phyloP scores from a whole-genome alignment of 2,888 invertebrate species.

The Andrena fulva region DNA sequence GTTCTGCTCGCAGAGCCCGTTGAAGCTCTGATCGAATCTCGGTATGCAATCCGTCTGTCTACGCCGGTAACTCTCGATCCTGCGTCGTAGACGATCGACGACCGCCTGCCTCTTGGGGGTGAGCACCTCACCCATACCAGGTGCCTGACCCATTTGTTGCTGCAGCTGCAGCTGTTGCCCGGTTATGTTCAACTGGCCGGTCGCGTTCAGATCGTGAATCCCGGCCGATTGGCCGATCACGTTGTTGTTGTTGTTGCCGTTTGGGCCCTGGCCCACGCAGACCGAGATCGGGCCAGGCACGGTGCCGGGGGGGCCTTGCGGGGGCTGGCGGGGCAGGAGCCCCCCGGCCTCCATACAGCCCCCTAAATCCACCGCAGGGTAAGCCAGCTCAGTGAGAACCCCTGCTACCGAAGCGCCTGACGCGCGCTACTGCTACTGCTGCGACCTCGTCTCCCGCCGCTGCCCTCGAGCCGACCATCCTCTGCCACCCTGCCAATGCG shows the following conservation, averaged over 20 bases:
- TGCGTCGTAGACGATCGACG: slow-evolving; percentile 92
- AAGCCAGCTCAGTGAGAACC: slow-evolving; percentile 86
- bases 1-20: slow-evolving; percentile 95
- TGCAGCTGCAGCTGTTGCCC: slow-evolving; percentile 81
- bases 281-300: slow-evolving; percentile 83
- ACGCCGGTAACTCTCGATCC: slow-evolving; percentile 94
- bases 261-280: slow-evolving; percentile 78
- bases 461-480: slow-evolving; percentile 74
- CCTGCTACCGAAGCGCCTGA: slow-evolving; percentile 77
- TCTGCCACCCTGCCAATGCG: slow-evolving; percentile 72
- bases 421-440: slow-evolving; percentile 68
- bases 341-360: slow-evolving; percentile 93
- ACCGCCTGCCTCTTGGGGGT: slow-evolving; percentile 94
- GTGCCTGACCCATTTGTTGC: slow-evolving; percentile 85
- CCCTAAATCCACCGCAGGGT: slow-evolving; percentile 87
- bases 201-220: slow-evolving; percentile 77
- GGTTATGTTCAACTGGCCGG: slow-evolving; percentile 74
- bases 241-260: slow-evolving; percentile 85
- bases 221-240: slow-evolving; percentile 88
- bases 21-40: slow-evolving; percentile 94
- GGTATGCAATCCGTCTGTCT: slow-evolving; percentile 95
- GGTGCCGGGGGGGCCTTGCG: slow-evolving; percentile 87
- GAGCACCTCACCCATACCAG: slow-evolving; percentile 88
- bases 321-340: slow-evolving; percentile 89
- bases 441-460: slow-evolving; percentile 70